phyloP scores from a whole-genome alignment of 2,113 vertebrate species.

The Onychorhynchus coronatus region DNA sequence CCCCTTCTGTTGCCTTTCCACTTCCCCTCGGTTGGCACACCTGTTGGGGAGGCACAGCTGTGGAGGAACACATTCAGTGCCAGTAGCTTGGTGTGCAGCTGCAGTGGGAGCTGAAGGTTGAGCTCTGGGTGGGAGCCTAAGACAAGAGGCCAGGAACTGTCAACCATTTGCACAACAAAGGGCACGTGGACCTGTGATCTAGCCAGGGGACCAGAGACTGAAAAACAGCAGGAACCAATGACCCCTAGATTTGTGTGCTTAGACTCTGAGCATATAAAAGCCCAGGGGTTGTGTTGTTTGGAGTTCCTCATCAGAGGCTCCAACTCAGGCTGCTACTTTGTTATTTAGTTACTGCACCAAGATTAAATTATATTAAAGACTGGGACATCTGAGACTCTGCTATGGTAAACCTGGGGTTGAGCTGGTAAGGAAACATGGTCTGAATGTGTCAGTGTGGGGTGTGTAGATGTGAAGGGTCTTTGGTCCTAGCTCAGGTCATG shows the following conservation, averaged over 20 bases:
- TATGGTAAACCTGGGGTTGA: neutral
- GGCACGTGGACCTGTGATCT: neutral
- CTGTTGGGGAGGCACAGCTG: neutral
- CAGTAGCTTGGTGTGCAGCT: neutral
- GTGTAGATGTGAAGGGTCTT: neutral
- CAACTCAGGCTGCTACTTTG: neutral
- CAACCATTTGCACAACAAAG: neutral
- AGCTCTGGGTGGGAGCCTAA: neutral
- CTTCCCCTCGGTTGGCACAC: rapidly evolving
- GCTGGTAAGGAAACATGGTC: neutral
- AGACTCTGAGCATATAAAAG: neutral
- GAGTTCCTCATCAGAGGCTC: neutral
- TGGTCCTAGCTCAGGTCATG: neutral
- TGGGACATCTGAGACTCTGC: neutral
- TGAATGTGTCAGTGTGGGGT: neutral
- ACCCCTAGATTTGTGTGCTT: neutral
- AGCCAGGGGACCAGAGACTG: neutral
- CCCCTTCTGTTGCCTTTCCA: neutral
- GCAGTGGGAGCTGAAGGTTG: neutral
- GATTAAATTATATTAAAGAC: neutral
- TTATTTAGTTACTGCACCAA: neutral
- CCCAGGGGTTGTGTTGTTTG: neutral
- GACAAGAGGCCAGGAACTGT: neutral
- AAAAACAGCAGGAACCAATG: neutral
- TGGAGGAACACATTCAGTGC: neutral